phyloP scores from a whole-genome alignment of 2,888 invertebrate genomes.

The Lysandra bellargus region DNA sequence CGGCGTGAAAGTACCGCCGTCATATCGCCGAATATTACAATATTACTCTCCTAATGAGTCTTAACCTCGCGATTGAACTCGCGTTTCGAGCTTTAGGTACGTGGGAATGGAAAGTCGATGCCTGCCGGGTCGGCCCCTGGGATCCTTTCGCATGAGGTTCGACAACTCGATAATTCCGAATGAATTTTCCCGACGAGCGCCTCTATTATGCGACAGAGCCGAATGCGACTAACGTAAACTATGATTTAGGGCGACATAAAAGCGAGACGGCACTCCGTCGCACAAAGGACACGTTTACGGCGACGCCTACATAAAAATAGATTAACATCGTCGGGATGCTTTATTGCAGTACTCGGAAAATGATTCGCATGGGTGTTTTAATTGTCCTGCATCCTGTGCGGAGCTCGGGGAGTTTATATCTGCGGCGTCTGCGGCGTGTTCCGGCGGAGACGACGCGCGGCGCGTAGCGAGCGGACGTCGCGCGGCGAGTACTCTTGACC shows the following conservation, averaged over 20 bases:
- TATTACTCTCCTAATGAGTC: conserved; percentile 55
- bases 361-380: conserved; percentile 32
- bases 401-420: not conserved
- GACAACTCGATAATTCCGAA: conserved; percentile 23
- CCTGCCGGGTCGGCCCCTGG: conserved; percentile 36
- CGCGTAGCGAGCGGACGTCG: not conserved
- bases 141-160: conserved; percentile 30
- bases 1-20: conserved; percentile 77
- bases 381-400: conserved; percentile 22
- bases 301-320: conserved; percentile 32
- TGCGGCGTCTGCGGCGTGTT: not conserved
- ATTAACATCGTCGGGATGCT: conserved; percentile 31
- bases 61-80: conserved; percentile 54
- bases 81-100: conserved; percentile 47
- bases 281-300: conserved; percentile 36
- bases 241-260: conserved; percentile 53
- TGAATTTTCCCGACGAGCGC: conserved; percentile 1
- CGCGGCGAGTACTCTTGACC: conserved; percentile 55
- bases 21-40: conserved; percentile 67
- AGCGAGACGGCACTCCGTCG: conserved; percentile 46
- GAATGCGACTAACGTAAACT: conserved; percentile 37
- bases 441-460: conserved; percentile 34
- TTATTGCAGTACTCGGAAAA: conserved; percentile 23
- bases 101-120: conserved; percentile 46
- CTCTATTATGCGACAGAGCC: conserved; percentile 32